Evolutionary conservation across 2,888 invertebrate species (phyloP), one percentile per base, ranked within the genome.

Genomic region (Magallana nippona): DNA sequence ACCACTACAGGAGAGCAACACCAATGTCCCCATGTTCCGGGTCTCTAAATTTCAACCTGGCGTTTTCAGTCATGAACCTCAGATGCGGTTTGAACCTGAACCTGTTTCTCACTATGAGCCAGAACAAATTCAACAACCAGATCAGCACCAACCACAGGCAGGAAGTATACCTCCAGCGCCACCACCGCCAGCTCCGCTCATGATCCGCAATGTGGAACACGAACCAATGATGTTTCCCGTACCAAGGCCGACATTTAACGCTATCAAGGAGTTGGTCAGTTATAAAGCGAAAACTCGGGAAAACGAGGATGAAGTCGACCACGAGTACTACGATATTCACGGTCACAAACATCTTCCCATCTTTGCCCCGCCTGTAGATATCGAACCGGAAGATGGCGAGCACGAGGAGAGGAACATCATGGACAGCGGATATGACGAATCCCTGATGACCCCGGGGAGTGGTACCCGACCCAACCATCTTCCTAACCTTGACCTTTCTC

Each of bases 351-450:
- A 88, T 60, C 85, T 89, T 77, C 91, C 89, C 11, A 88, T 92
- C 15, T 92, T 92, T 85, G 91, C 88, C 13, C 92, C 92, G 13
- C 89, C 89, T 1, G 90, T 91, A 11, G 88, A 88, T 81, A 89
- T 89, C 57, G 83, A 80, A 62, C 83, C 82, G 71, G 71, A 71
- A 32, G 44, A 44, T 44, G 44, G 44, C 44, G 44, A 44, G 44
- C 71, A 78, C 19, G 63, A 80, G 17, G 60, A 84, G 15, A 55
- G 32, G 5, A 79, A 63, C 44, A 55, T 82, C 19, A 60, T 81
- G 62, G 81, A 84, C 22, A 81, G 55, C 15, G 81, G 84, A 15
- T 78, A 81, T 62, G 78, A 78, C 62, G 83, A 83, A 60, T 55
- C n/a, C 11, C 55, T 78, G 13, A 19, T 82, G 60, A 82, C 82